A percentile compares a stretch with the other conserved stretches of the same genome.
Conservation (phyloP, 1,140 invertebrate species). For the Colletes latitarsis region DNA sequence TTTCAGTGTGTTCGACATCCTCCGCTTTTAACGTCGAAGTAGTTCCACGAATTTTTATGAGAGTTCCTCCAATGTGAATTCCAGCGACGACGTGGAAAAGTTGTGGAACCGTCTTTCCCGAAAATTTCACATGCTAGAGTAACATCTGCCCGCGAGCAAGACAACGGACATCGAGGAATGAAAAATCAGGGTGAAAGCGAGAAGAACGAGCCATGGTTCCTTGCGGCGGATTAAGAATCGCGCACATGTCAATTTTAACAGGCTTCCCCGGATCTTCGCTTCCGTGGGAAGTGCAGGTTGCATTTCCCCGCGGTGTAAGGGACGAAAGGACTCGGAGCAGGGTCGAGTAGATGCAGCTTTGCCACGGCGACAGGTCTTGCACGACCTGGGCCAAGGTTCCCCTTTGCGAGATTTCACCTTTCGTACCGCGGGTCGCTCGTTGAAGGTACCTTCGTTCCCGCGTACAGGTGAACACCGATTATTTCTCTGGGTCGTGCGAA, state of each 20-base stretch:
- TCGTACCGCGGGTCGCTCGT: conserved; percentile 37
- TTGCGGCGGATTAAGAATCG: conserved; percentile 35
- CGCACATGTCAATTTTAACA: conserved; percentile 26
- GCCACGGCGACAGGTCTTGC: conserved; percentile 63
- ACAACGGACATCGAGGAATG: not conserved
- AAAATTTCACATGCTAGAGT: conserved; percentile 19
- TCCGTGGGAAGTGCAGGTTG: conserved; percentile 75
- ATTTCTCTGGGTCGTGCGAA: conserved; percentile 72
- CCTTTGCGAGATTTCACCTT: conserved; percentile 69
- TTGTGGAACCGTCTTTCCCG: not conserved
- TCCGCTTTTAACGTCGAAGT: too few relatives aligned
- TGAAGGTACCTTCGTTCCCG: conserved; percentile 55
- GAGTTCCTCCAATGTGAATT: not conserved
- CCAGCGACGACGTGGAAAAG: too few relatives aligned
- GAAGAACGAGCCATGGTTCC: conserved; percentile 2
- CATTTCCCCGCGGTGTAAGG: conserved; percentile 49
- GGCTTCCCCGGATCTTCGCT: conserved; percentile 44
- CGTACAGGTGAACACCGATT: conserved; percentile 70
- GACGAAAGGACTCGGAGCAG: conserved; percentile 27
- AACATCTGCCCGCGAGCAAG: conserved; percentile 38
- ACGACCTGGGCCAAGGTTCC: conserved; percentile 63
- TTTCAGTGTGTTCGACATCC: too few relatives aligned
- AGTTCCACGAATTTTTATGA: too few relatives aligned
- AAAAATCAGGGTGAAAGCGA: not conserved
- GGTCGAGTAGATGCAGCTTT: conserved; percentile 44